phyloP scores from a whole-genome alignment of 2,797 vertebrate genomes.

The Amblyraja radiata region DNA sequence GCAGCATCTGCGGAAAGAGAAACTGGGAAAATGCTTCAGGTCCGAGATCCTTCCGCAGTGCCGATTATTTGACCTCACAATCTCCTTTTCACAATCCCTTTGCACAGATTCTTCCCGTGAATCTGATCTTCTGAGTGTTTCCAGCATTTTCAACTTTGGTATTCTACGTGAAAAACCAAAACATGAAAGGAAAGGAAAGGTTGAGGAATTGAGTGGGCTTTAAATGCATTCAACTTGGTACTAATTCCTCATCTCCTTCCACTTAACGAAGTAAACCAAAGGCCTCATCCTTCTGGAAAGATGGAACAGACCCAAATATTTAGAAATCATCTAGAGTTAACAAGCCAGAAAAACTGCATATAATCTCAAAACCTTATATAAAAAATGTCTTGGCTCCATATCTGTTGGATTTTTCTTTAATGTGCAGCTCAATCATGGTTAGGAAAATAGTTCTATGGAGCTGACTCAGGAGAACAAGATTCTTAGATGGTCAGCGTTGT shows the following conservation, averaged over 20 bases:
- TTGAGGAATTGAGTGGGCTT: background rate
- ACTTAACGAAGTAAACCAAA: background rate
- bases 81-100: no score
- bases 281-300: background rate
- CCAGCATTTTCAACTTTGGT: no score
- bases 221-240: background rate
- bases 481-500: background rate
- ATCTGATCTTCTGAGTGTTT: no score
- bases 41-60: no score
- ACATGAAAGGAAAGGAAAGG: no score
- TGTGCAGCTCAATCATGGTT: background rate
- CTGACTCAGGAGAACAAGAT: background rate
- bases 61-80: no score
- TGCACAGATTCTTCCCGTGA: no score
- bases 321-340: background rate
- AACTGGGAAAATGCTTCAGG: no score
- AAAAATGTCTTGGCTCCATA: background rate
- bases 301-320: background rate
- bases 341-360: slow-evolving; percentile 7
- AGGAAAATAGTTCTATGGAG: background rate
- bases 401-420: background rate
- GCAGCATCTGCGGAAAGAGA: no score
- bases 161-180: no score
- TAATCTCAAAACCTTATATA: background rate
- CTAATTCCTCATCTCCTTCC: background rate